Conservation (phyloP, 2,113 vertebrate species). For the Potamarius usumacintae region DNA sequence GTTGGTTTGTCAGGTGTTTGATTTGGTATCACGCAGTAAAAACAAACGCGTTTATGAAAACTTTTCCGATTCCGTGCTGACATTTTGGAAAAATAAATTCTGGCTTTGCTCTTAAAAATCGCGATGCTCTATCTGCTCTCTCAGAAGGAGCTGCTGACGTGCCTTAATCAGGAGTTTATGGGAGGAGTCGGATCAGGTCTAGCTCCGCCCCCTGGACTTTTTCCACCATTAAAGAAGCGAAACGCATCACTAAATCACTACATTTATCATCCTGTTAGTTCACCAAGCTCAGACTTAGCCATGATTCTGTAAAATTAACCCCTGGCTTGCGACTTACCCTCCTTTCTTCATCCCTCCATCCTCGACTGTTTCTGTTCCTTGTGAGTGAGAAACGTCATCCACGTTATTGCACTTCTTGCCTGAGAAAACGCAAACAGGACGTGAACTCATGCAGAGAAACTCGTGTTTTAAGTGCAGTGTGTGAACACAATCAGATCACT, state of each 20-base stretch:
- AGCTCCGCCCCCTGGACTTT: background rate
- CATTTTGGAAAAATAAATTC: background rate
- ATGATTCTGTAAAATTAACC: no score
- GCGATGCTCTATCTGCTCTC: background rate
- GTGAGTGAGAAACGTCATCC: slow-evolving; percentile 48
- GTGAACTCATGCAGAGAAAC: background rate
- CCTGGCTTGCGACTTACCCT: slow-evolving; percentile 63
- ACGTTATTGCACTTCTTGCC: slow-evolving; percentile 61
- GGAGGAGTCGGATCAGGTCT: background rate
- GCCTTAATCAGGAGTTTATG: background rate
- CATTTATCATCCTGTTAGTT: background rate
- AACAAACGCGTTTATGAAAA: background rate
- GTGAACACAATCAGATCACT: slow-evolving; percentile 49
- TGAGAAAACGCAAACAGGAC: slow-evolving; percentile 46
- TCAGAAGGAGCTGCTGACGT: background rate
- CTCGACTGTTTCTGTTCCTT: slow-evolving; percentile 57
- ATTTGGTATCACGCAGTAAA: background rate
- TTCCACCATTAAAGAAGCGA: background rate
- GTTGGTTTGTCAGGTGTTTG: background rate
- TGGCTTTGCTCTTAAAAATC: no score
- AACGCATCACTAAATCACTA: background rate
- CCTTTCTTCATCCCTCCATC: slow-evolving; percentile 63
- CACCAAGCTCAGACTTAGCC: background rate
- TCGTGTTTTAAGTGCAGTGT: background rate
- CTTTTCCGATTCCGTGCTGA: no score